A percentile compares a stretch with the other conserved stretches of the same genome.
Conservation (phyloP, 2,797 vertebrate genomes). For the Fistularia commersonii region DNA sequence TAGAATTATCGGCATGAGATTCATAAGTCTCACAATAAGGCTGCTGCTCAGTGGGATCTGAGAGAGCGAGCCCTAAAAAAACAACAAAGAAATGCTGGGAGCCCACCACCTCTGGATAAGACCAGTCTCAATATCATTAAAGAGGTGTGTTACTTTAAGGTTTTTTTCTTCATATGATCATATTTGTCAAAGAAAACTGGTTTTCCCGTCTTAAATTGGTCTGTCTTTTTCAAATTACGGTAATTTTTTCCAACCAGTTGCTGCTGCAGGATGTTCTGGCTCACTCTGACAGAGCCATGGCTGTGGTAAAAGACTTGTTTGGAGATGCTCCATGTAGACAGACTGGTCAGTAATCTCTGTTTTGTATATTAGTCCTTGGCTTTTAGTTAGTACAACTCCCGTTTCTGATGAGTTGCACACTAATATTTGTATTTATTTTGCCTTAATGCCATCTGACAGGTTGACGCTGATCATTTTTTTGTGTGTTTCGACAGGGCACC, state of each 20-base stretch:
- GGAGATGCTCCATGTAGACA: constrained; percentile 82
- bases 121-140: constrained; percentile 81
- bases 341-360: constrained; percentile 72
- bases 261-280: constrained; percentile 83
- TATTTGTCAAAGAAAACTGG: neutral
- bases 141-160: constrained; percentile 71
- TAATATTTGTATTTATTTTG: too few species aligned
- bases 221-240: too few species aligned
- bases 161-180: neutral
- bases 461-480: neutral
- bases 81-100: constrained; percentile 61
- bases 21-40: constrained; percentile 87
- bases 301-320: constrained; percentile 83
- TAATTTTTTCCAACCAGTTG: constrained; percentile 90
- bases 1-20: constrained; percentile 86
- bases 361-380: neutral
- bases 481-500: constrained; percentile 77
- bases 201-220: constrained; percentile 10
- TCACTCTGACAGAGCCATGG: constrained; percentile 82
- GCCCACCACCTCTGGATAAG: constrained; percentile 70
- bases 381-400: too few species aligned
- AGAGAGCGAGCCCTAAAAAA: constrained; percentile 79
- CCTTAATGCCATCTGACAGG: neutral
- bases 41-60: constrained; percentile 83
- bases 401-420: too few species aligned